Percentiles rank a stretch among this genome's conserved stretches.
These are phyloP conservation scores for Xiphias gladius DNA, from an alignment of 2,113 vertebrate genomes.

Conservation along the genomic window DNA sequence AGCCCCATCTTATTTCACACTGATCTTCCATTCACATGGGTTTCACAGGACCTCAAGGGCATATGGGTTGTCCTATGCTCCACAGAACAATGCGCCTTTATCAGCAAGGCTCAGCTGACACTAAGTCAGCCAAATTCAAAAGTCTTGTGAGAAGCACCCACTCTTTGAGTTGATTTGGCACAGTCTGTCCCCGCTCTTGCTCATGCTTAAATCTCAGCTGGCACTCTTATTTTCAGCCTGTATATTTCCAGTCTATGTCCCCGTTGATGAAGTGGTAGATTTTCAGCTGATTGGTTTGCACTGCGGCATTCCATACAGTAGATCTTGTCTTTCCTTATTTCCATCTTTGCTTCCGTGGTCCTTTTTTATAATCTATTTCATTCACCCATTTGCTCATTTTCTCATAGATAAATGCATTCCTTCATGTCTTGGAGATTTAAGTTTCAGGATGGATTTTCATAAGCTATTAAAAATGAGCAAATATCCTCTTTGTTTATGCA, in stretches of 20 bases:
- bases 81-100: constrained; percentile 39
- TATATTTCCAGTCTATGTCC: neutral
- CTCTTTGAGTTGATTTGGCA: neutral
- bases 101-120: constrained; percentile 40
- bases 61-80: neutral
- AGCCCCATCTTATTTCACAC: neutral
- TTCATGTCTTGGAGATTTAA: neutral
- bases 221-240: neutral
- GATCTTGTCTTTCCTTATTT: neutral
- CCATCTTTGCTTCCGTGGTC: neutral
- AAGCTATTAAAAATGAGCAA: neutral
- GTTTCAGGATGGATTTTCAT: constrained; percentile 5
- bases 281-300: neutral
- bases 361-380: neutral
- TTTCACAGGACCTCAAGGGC: constrained; percentile 22
- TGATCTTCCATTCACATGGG: neutral
- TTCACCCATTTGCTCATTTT: neutral
- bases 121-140: neutral
- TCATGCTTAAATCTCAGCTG: neutral
- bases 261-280: neutral
- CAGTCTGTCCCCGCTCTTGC: neutral
- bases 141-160: constrained; percentile 38
- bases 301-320: neutral
- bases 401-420: neutral
- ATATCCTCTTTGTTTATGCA: neutral